Evolutionary conservation across 2,888 invertebrate species (phyloP), one percentile per base, ranked within the genome.

Genomic region (Iphiclides podalirius): DNA sequence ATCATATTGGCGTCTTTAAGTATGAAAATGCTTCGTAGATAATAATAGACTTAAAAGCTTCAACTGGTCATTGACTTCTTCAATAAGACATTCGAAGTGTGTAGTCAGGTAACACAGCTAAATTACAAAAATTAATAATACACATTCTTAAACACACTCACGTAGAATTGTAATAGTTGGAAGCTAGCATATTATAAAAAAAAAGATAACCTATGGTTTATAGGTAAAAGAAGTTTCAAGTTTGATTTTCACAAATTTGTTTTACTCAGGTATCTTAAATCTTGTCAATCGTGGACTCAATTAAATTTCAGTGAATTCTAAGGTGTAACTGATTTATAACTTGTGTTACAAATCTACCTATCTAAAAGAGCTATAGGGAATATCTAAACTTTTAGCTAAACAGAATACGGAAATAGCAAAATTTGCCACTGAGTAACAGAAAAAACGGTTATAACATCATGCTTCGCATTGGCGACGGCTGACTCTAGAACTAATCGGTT

Each of bases 401-500:
- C 11, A n/a, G 12, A 31, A 31, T 36, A 36, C 36, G 23, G 26
- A 44, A 44, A 35, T 15, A 36, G 15, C 23, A 26, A 45, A 14
- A 11, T 20, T 44, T 44, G 43, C 35, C 39, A 39, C 46, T 39
- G 14, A 36, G 26, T 38, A 20, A 33, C 44, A 15, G 31, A 35
- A 47, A 52, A 48, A 41, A 40, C 16, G 31, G 49, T 52, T 20
- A 36, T 46, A 48, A 52, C 53, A 55, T 39, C 26, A 23, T n/a
- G n/a, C 2, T 17, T 16, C 53, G 50, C 49, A n/a, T n/a, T n/a
- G 52, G 46, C 44, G 43, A 44, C 57, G 70, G 62, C 56, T 66
- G 72, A 75, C 77, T 72, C 72, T 67, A 70, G 72, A 77, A 79
- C 78, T 70, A 79, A 79, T 79, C 78, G 78, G 75, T 56, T 53